phyloP scores from a whole-genome alignment of 64 coral and sea anemone genomes.

The Trachythela sp. region DNA sequence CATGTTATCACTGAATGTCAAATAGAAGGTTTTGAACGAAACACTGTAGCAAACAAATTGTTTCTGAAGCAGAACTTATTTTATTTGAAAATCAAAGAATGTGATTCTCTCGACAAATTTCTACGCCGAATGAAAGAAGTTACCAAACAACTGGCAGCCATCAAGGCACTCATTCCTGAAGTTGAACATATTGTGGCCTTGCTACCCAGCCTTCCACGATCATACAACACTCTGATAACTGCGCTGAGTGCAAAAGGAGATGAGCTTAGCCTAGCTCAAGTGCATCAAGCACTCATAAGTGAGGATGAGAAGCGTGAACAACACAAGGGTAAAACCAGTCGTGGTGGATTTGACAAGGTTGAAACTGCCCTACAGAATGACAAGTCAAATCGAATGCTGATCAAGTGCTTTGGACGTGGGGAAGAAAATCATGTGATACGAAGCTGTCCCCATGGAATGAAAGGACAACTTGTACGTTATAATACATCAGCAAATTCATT shows the following conservation, averaged over 20 bases:
- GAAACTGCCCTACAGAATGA: too few species aligned
- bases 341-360: too few species aligned
- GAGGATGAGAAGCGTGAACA: neutral
- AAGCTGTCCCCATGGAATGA: neutral
- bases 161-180: neutral
- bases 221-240: neutral
- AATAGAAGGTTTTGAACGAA: too few species aligned
- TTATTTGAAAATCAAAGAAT: too few species aligned
- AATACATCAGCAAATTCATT: neutral
- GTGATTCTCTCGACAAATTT: too few species aligned
- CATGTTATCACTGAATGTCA: too few species aligned
- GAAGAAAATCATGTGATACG: neutral
- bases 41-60: too few species aligned
- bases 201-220: neutral
- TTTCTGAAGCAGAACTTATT: too few species aligned
- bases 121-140: too few species aligned
- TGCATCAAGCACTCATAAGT: neutral
- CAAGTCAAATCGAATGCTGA: too few species aligned
- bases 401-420: neutral
- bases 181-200: neutral
- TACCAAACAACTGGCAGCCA: too few species aligned
- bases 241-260: neutral
- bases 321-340: too few species aligned
- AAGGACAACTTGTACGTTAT: neutral
- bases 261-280: neutral